These are phyloP conservation scores for Aurelia sp. DNA, from an alignment of 30 jellyfish, hydroid and myxozoan genomes.

Conservation along the genomic window DNA sequence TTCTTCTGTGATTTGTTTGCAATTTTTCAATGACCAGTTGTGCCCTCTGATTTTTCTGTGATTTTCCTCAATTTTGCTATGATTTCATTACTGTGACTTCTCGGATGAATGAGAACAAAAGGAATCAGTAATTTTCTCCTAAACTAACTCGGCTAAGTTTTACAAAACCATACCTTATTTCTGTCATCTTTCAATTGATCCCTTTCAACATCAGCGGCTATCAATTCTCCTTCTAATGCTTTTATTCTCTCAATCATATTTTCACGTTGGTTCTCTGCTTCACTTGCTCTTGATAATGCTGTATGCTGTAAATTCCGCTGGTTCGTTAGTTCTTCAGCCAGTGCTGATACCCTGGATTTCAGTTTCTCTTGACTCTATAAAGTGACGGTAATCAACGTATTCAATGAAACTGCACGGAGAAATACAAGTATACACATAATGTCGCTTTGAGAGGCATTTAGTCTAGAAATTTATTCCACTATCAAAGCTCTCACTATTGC, in stretches of 20 bases:
- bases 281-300: constrained; percentile 62
- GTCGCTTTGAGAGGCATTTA: too few relatives aligned
- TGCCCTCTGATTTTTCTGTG: too few relatives aligned
- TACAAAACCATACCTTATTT: constrained; percentile 40
- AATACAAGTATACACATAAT: too few relatives aligned
- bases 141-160: not conserved
- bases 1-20: too few relatives aligned
- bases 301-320: constrained; percentile 63
- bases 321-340: constrained; percentile 68
- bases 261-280: constrained; percentile 65
- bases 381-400: not conserved
- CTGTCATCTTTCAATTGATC: constrained; percentile 77
- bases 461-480: too few relatives aligned
- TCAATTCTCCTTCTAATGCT: constrained; percentile 75
- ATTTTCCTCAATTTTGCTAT: too few relatives aligned
- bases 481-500: too few relatives aligned
- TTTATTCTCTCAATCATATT: constrained; percentile 63
- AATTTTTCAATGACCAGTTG: too few relatives aligned
- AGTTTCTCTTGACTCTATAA: constrained; percentile 55
- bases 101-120: too few relatives aligned
- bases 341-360: constrained; percentile 48
- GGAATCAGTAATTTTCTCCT: too few relatives aligned
- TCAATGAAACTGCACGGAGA: not conserved
- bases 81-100: too few relatives aligned
- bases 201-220: constrained; percentile 82